Evolutionary conservation across 2,113 vertebrate genomes (phyloP), one percentile per base, ranked within the genome.

Genomic region (Saccopteryx leptura): DNA sequence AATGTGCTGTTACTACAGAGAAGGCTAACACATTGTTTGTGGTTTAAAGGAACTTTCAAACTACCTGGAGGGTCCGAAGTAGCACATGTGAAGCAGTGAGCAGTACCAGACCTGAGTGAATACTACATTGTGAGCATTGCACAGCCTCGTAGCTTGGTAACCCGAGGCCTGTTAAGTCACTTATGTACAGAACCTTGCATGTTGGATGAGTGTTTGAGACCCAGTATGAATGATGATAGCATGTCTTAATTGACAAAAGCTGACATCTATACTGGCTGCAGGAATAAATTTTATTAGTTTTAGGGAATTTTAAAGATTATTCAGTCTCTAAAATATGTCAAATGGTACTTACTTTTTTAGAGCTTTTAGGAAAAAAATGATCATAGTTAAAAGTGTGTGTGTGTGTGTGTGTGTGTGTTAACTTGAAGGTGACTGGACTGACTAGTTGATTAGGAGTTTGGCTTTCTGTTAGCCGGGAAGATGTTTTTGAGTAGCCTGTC

Each of bases 201-300:
- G 17, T 56, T 33, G 11, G 60, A 60, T 78, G 26, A 13, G 24
- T 50, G 26, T 23, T 39, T 46, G 63, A 79, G 46, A 65, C n/a
- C 26, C 24, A 26, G 52, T 23, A 3, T 82, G 23, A 63, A 10
- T 75, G 66, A 50, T n/a, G 3, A 46, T 39, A 50, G 66, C 39
- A 61, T 93, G 21, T 13, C 11, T 63, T 88, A 50, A 23, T 46
- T 61, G 61, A 72, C 8, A 56, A 75, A 95, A 63, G 23, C 24
- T 80, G 23, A 9, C 28, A 17, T 60, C 60, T 89, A 2, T 88
- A 19, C 17, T 33, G 54, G 7, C 48, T 63, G 66, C 56, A 87
- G 31, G 48, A 69, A 65, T 58, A 76, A 90, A 56, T 69, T 65
- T 82, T 95, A 79, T 69, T 2, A 82, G 68, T 75, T 60, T 95